phyloP scores from a whole-genome alignment of 2,797 vertebrate species.

The Cirrhinus molitorella region DNA sequence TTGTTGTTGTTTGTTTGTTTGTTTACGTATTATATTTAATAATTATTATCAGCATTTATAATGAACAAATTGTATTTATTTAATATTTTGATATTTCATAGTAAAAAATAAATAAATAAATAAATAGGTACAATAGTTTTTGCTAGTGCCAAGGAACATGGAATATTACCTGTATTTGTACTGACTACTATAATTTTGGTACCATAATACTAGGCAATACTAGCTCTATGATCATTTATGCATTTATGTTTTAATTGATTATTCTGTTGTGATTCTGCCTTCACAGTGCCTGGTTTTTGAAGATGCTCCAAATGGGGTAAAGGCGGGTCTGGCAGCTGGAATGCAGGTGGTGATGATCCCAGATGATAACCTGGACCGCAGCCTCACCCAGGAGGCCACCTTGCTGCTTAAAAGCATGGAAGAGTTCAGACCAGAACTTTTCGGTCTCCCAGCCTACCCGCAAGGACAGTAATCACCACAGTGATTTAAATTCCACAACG shows the following conservation, averaged over 20 bases:
- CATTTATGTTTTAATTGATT: slow-evolving; percentile 14
- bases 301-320: slow-evolving; percentile 88
- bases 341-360: slow-evolving; percentile 97
- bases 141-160: too few relatives aligned
- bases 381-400: slow-evolving; percentile 82
- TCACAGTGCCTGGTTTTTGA: slow-evolving; percentile 92
- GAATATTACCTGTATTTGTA: too few relatives aligned
- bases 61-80: too few relatives aligned
- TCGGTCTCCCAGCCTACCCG: slow-evolving; percentile 84
- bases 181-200: not conserved
- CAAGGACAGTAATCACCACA: slow-evolving; percentile 60
- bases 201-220: not conserved
- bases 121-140: too few relatives aligned
- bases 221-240: not conserved
- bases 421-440: slow-evolving; percentile 86
- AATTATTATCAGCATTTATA: too few relatives aligned
- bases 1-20: too few relatives aligned
- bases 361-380: slow-evolving; percentile 81
- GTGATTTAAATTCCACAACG: not conserved
- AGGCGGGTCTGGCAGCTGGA: slow-evolving; percentile 82
- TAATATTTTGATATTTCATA: too few relatives aligned
- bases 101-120: too few relatives aligned
- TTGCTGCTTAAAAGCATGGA: slow-evolving; percentile 83
- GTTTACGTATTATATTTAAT: too few relatives aligned
- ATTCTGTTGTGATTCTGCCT: slow-evolving; percentile 6